These are phyloP conservation scores for Habrosyne pyritoides DNA, from an alignment of 2,888 invertebrate species.

Conservation along the genomic window DNA sequence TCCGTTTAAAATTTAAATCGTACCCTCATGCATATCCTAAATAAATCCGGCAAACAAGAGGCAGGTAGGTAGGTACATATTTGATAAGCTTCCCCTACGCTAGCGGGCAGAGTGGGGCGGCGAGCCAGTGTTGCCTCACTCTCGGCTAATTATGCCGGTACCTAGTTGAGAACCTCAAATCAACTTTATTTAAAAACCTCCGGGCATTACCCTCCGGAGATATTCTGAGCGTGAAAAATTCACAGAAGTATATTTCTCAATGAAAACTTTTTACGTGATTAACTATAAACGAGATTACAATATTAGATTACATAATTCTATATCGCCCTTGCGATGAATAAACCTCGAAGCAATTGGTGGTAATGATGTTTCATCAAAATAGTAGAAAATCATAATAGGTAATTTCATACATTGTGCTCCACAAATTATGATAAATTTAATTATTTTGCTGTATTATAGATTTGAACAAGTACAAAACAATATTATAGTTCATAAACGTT, in stretches of 20 bases:
- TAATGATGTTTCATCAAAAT: no score
- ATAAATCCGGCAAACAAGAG: constrained; percentile 79
- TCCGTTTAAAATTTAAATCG: constrained; percentile 84
- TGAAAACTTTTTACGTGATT: background rate
- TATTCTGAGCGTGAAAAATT: constrained; percentile 24
- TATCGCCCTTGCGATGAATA: no score
- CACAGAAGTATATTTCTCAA: constrained; percentile 17
- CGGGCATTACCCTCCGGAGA: constrained; percentile 37
- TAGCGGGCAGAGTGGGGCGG: constrained; percentile 50
- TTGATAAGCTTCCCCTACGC: constrained; percentile 74
- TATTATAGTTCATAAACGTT: no score
- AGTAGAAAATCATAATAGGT: no score
- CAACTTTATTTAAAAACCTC: constrained; percentile 58
- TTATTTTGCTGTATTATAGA: no score
- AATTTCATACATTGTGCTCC: no score
- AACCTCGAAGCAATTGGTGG: no score
- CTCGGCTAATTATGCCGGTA: constrained; percentile 72
- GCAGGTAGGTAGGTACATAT: constrained; percentile 79
- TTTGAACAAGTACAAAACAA: no score
- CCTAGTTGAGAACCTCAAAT: constrained; percentile 64
- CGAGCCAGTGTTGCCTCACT: constrained; percentile 59
- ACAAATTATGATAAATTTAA: background rate
- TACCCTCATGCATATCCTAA: constrained; percentile 84
- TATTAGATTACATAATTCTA: no score
- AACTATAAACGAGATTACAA: background rate